Evolutionary conservation across 2,797 vertebrate genomes (phyloP).

Genomic region (Melanotaenia boesemani): DNA sequence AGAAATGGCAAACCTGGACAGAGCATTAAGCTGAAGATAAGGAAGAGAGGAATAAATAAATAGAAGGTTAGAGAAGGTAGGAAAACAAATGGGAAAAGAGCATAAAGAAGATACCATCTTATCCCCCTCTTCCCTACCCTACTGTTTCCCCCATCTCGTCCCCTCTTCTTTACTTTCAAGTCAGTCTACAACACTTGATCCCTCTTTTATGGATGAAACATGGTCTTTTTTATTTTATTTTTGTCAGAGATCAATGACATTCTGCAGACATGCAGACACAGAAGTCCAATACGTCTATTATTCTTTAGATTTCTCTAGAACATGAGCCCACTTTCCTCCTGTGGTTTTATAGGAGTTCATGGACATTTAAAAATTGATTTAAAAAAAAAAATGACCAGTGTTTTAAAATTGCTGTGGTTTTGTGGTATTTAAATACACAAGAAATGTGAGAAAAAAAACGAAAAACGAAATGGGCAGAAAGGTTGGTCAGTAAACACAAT

Average conservation of each 20-base stretch:
- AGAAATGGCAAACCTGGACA: background rate
- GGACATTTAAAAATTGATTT: slow-evolving; percentile 74
- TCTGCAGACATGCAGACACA: slow-evolving; percentile 66
- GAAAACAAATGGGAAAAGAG: slow-evolving; percentile 1
- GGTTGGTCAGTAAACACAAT: background rate
- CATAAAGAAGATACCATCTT: background rate
- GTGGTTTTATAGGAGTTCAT: slow-evolving; percentile 46
- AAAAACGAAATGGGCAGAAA: slow-evolving; percentile 22
- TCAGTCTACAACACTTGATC: slow-evolving; percentile 70
- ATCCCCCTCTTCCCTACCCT: slow-evolving; percentile 1
- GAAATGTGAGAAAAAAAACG: slow-evolving; percentile 19
- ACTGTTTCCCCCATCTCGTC: background rate
- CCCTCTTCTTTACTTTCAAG: slow-evolving; percentile 22
- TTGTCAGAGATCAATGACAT: slow-evolving; percentile 79
- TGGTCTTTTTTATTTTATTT: slow-evolving; percentile 75
- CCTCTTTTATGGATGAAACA: slow-evolving; percentile 74
- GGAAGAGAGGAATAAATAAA: background rate
- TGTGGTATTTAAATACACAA: slow-evolving; percentile 62
- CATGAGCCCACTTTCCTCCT: slow-evolving; percentile 55
- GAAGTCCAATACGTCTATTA: slow-evolving; percentile 72
- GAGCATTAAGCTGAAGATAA: background rate
- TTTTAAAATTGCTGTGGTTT: slow-evolving; percentile 68
- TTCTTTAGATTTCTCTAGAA: slow-evolving; percentile 77
- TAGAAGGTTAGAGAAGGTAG: too few relatives aligned
- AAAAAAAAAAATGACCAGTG: slow-evolving; percentile 60